Base-by-base conservation (phyloP, 2,888 invertebrate species). In the Erebia epiphron region DNA sequence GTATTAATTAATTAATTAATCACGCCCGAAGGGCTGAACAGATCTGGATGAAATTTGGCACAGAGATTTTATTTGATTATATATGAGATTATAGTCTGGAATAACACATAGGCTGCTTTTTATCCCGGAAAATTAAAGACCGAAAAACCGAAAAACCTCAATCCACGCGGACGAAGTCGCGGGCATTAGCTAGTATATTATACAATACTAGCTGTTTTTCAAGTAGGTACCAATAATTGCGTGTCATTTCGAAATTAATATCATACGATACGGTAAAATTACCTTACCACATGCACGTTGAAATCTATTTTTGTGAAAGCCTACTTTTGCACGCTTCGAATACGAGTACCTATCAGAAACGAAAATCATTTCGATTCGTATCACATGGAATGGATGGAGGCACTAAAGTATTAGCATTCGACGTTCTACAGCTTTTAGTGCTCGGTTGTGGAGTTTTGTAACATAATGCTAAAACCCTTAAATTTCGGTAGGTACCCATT, bases 241-340 rank as follows among this genome's bases (percentile, higher is more conserved):
- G 71, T 71, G 63, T 68, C 62, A 64, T 62, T 69, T 64, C 49
- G 65, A 65, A 71, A 68, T 71, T 70, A 69, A 75, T 62, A 69
- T 52, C 62, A 63, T 56, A 18, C 52, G 57, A 57, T 54, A 61
- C 41, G 49, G n/a, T 58, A 54, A 58, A 11, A 62, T 4, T 58
- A 16, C 60, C 35, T 68, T 67, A 69, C 67, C 63, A 67, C 65
- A 61, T 21, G 46, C n/a, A 57, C 43, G 58, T 18, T 43, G 54
- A 64, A 75, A 71, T 70, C 68, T 72, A 75, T 73, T 69, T 72
- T 58, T 56, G 58, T 67, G 7, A 65, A 69, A 67, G 50, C 67
- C 67, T 57, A 67, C 62, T 52, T 67, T 35, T 41, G 66, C 66
- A 66, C 67, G 69, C 69, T 67, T 62, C 14, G 50, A 69, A 69